Conservation (phyloP, 2,797 vertebrate species). For the Oreochromis grahami region DNA sequence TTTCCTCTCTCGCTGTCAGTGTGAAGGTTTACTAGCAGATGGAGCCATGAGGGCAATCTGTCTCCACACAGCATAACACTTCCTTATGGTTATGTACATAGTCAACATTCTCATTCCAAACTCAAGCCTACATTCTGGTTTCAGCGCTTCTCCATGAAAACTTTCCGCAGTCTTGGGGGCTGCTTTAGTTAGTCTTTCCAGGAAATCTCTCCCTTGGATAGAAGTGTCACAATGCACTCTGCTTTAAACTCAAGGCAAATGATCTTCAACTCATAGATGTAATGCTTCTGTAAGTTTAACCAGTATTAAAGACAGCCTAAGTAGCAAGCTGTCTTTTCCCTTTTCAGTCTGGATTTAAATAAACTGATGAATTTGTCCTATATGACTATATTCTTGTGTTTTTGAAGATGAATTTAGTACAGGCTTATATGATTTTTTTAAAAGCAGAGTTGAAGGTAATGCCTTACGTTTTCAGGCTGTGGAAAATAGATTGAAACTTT, state of each 20-base stretch:
- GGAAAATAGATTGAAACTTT: too few species aligned
- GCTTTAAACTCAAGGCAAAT: neutral
- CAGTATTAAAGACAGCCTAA: neutral
- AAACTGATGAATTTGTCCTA: neutral
- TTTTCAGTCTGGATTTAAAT: neutral
- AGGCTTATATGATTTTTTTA: neutral
- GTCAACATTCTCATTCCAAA: neutral
- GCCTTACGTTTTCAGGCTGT: neutral
- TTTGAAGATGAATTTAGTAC: too few species aligned
- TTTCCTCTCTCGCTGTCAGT: neutral
- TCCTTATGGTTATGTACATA: slow-evolving; percentile 1
- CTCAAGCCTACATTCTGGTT: neutral
- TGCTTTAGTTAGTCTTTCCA: neutral
- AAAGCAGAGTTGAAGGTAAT: neutral
- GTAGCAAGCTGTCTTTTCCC: slow-evolving; percentile 5
- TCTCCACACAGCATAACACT: neutral
- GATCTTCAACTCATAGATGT: neutral
- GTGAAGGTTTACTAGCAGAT: neutral
- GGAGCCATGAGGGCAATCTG: neutral
- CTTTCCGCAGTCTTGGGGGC: neutral
- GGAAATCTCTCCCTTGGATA: neutral
- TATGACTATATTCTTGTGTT: neutral
- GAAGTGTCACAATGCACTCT: neutral
- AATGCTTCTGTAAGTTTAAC: neutral
- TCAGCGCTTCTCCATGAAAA: neutral